A percentile compares a stretch with the other conserved stretches of the same genome.
Evolutionary conservation across 2,888 invertebrate species (phyloP).

Genomic region (Drosophila sordidapex): DNA sequence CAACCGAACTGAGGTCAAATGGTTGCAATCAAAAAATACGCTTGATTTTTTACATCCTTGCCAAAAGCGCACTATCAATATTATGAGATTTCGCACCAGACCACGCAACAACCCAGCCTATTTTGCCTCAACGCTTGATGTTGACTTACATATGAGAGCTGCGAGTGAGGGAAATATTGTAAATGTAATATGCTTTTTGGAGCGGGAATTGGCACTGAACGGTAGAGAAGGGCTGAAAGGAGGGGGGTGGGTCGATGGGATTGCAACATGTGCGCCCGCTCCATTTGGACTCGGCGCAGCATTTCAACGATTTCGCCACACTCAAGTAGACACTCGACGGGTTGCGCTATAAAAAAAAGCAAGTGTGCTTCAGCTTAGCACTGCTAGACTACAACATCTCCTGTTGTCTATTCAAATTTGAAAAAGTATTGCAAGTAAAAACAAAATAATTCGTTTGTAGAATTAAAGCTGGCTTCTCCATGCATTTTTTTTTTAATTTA

Average conservation of each 20-base stretch:
- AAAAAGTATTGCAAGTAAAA: background rate
- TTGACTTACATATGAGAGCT: conserved; percentile 29
- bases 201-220: conserved; percentile 2
- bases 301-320: conserved; percentile 63
- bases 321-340: conserved; percentile 64
- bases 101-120: background rate
- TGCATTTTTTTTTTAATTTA: background rate
- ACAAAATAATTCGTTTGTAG: background rate
- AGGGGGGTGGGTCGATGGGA: background rate
- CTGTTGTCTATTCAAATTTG: conserved; percentile 10
- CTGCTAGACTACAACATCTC: conserved; percentile 11
- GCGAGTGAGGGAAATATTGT: conserved; percentile 68
- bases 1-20: conserved; percentile 48
- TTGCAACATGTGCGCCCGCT: conserved; percentile 31
- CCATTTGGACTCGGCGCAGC: conserved; percentile 44
- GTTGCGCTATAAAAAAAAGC: conserved; percentile 40
- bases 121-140: conserved; percentile 7
- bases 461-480: background rate
- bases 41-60: conserved; percentile 59
- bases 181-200: conserved; percentile 75
- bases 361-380: conserved; percentile 6
- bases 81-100: conserved; percentile 70
- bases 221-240: background rate
- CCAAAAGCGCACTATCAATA: conserved; percentile 67
- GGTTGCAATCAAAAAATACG: conserved; percentile 66